These are phyloP conservation scores for Hestina assimilis DNA, from an alignment of 1,140 invertebrate species.

Conservation along the genomic window DNA sequence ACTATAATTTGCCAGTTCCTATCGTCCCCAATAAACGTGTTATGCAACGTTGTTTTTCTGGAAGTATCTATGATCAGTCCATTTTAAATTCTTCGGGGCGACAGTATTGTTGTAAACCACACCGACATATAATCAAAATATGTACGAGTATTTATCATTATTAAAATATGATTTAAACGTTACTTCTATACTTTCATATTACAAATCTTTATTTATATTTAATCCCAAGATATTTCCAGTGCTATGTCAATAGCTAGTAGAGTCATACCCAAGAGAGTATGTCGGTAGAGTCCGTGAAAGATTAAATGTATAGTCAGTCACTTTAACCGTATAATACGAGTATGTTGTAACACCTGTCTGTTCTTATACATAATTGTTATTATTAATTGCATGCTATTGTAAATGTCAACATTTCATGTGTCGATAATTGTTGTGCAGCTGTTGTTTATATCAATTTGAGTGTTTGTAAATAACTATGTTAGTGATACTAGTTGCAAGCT, in stretches of 20 bases:
- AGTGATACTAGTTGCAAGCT: background rate
- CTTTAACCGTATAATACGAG: background rate
- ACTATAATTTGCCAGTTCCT: too few relatives aligned
- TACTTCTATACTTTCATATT: background rate
- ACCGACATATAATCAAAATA: background rate
- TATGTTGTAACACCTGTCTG: constrained; percentile 8
- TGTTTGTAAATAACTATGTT: constrained; percentile 12
- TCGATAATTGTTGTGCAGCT: constrained; percentile 10
- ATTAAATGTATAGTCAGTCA: background rate
- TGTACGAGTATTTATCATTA: background rate
- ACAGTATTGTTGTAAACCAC: too few relatives aligned
- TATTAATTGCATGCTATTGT: constrained; percentile 23
- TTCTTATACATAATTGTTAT: constrained; percentile 9
- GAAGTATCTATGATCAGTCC: too few relatives aligned
- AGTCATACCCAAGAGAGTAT: background rate
- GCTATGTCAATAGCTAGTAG: background rate
- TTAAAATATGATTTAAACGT: constrained; percentile 5
- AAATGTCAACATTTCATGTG: constrained; percentile 23
- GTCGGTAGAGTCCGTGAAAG: background rate
- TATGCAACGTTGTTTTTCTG: too few relatives aligned
- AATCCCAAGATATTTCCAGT: too few relatives aligned
- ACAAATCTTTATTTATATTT: too few relatives aligned
- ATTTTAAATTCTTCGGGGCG: too few relatives aligned
- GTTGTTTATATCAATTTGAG: constrained; percentile 13
- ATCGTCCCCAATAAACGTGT: too few relatives aligned